phyloP scores from a whole-genome alignment of 2,888 invertebrate genomes.

The Schizotus pectinicornis region DNA sequence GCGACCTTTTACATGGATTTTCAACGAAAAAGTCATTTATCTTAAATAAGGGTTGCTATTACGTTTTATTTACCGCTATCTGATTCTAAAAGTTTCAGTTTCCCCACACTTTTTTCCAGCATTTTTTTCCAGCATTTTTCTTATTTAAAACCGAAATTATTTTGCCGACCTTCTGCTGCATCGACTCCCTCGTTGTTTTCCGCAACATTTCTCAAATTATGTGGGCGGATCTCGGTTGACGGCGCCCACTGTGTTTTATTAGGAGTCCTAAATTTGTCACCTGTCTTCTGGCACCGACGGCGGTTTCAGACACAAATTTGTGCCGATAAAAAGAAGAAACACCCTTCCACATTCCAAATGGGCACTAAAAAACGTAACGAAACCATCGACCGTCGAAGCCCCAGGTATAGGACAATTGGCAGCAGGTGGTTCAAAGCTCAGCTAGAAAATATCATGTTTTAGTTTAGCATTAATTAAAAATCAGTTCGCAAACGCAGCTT shows the following conservation, averaged over 20 bases:
- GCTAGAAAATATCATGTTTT: too few species aligned
- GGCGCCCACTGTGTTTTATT: conserved; percentile 24
- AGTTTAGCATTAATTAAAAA: too few species aligned
- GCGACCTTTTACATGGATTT: conserved; percentile 57
- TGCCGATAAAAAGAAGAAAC: too few species aligned
- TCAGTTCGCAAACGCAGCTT: too few species aligned
- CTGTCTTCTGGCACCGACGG: conserved; percentile 2
- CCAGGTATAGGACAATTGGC: too few species aligned
- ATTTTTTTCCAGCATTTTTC: not conserved
- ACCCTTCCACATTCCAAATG: too few species aligned
- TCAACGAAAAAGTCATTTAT: conserved; percentile 57
- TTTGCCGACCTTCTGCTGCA: too few species aligned
- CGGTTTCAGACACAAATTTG: too few species aligned
- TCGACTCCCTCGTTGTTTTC: conserved; percentile 13
- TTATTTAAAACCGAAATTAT: too few species aligned
- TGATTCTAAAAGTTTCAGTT: conserved; percentile 45
- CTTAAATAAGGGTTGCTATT: conserved; percentile 57
- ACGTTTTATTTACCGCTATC: conserved; percentile 51
- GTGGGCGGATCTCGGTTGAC: conserved; percentile 14
- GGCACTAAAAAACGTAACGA: too few species aligned
- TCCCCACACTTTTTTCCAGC: conserved; percentile 30
- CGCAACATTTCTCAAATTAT: conserved; percentile 21
- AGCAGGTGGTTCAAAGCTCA: too few species aligned
- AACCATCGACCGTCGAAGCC: too few species aligned
- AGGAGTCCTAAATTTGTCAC: conserved; percentile 26